Evolutionary conservation across 2,113 vertebrate species (phyloP), one percentile per base, ranked within the genome.

Genomic region (Tragelaphus imberbis): DNA sequence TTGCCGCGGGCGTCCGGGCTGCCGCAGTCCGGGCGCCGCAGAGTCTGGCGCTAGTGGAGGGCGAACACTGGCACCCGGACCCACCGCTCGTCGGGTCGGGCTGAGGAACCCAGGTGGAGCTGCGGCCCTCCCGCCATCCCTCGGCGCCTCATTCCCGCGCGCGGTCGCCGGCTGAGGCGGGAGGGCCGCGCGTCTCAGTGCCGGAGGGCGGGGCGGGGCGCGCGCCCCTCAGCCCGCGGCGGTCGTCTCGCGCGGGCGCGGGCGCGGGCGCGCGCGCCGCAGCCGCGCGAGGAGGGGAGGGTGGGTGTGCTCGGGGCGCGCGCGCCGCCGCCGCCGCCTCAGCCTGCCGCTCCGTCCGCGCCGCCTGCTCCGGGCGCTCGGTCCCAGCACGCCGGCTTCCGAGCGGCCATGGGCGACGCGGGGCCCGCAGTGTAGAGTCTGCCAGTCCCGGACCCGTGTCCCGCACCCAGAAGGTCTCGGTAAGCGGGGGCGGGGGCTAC

Each of bases 401-500:
- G 53, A 58, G 82, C 86, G 23, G 77, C 92, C 85, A 90, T 65
- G 97, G 80, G 91, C 47, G 84, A 88, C 88, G 87, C 44, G 68
- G 84, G 92, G 79, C 58, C 92, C 51, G 94, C 75, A 53, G 90
- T 13, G 75, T 84, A 68, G 80, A 84, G 97, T 75, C 95, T 55
- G 85, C 93, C 95, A 30, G 65, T 82, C 82, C 80, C 8, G 87
- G 97, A 96, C 87, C 95, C 94, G 90, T 59, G 94, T 77, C 85
- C 97, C 85, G 91, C 93, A 55, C 93, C 90, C 88, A 71, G 88
- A 97, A 95, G 17, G 97, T 91, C 97, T 95, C 68, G 97, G 98
- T 98, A 98, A 98, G 98, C 93, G 82, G 93, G 96, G 92, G 36
- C 84, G 94, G 59, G 97, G 97, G 95, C 84, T 63, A 63, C 47